Evolutionary conservation across 1,140 invertebrate genomes (phyloP), one percentile per base, ranked within the genome.

Genomic region (Hypsibius dujardini): DNA sequence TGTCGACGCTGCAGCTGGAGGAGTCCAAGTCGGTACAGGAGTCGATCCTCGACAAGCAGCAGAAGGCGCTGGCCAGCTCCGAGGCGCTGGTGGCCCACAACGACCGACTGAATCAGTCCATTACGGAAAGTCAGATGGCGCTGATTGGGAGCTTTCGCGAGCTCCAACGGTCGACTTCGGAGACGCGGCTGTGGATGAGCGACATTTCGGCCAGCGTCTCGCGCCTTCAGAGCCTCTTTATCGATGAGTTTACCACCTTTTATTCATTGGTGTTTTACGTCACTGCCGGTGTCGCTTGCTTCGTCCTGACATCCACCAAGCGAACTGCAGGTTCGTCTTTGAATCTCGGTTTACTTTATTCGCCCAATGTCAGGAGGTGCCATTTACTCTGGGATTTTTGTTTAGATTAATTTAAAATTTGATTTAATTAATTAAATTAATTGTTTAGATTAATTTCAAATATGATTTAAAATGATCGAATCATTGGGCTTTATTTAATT

Each of bases 231-330:
- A 78, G 76, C 46, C 75, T 81, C 46, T 77, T 83, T 42, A 76
- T 79, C 77, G 83, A 83, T 14, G 84, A 85, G 80, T 82, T 85
- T 71, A 82, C 83, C 1, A 81, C 82, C 74, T 80, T 85, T 72
- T 84, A 85, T 73, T 82, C 83, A 1, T 76, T 85, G 46, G 76
- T 82, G n/a, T 85, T 84, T 75, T 85, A 84, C 72, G 76, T 79
- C 46, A 71, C 80, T 1, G 78, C 79, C 50, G 77, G 83, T 46
- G 75, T 84, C 46, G 73, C 84, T 1, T 80, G 79, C 14, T 84
- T 83, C 59, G 71, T 85, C 47, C 77, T 83, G 45, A 85, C 83
- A 56, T 81, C 84, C 12, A 80, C 82, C 0, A 77, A 76, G 67
- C 76, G 81, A 56, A 84, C 84, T 1, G 71, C 73, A 15, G 73